Base-by-base conservation (phyloP, 1,140 invertebrate species). In the Homalodisca vitripennis region DNA sequence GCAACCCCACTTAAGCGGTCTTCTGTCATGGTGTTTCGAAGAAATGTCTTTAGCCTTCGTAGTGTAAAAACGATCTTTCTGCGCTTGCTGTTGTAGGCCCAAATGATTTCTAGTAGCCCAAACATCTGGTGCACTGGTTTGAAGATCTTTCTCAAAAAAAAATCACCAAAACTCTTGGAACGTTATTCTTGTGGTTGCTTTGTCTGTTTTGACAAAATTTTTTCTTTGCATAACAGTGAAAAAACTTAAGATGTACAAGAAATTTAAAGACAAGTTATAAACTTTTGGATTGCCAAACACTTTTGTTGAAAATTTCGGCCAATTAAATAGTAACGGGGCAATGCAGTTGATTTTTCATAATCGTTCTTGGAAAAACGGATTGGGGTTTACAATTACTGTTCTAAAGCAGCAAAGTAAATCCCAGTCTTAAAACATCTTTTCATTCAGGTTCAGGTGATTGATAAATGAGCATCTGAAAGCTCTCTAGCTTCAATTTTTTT, bases 231-330 rank as follows among this genome's bases (percentile, higher is more conserved):
- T 41, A 41, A 55, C 51, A 55, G 51, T 55, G 51, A 55, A 55
- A n/a, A 55, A 55, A 55, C 51, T 55, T 55, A 10, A 55, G 51
- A n/a, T 55, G 51, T 20, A 20, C 17, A 26, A 55, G 51, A 55
- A 26, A 26, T 10, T 55, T 55, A 55, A 55, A 55, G 24, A 26
- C 51, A 55, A 55, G 51, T 55, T n/a, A 55, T 55, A 55, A 55
- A 55, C 51, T 55, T 55, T 55, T 55, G 51, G 51, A 55, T 55
- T 26, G 17, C 51, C 51, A 55, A 55, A 55, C 51, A 55, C 10
- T 20, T 6, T 55, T 55, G 51, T 26, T 55, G 17, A 12, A 6
- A 26, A 55, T 55, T n/a, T 55, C 24, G 17, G 17, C 24, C 51
- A 55, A 55, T 55, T 26, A 26, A 55, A 26, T 20, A 55, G 51